Conservation (phyloP, 2,797 vertebrate species). For the Poecilia wingei region DNA sequence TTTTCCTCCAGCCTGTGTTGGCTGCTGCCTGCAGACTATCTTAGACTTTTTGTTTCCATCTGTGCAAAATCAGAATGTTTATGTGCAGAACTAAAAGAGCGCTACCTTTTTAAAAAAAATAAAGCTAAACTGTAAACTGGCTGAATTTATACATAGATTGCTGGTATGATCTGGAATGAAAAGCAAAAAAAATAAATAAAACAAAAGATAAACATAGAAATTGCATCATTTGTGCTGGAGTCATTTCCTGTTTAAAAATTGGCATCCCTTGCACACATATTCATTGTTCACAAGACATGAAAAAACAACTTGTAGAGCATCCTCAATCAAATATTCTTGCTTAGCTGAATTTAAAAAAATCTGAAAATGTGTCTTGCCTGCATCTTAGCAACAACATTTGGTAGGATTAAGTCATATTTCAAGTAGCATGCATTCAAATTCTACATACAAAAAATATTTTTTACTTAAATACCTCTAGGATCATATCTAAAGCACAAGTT, state of each 20-base stretch:
- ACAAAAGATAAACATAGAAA: no score
- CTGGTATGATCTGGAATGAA: no score
- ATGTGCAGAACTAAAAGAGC: not conserved
- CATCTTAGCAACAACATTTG: not conserved
- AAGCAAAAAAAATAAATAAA: no score
- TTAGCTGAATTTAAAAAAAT: not conserved
- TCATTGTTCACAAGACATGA: not conserved
- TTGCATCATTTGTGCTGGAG: no score
- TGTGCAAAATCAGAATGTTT: not conserved
- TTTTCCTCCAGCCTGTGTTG: not conserved
- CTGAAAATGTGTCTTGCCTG: not conserved
- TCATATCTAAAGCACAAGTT: not conserved
- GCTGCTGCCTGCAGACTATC: not conserved
- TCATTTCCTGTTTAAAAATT: no score
- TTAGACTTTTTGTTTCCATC: not conserved
- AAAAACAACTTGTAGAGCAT: not conserved
- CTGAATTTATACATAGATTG: not conserved
- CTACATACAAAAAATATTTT: not conserved
- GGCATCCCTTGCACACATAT: not conserved
- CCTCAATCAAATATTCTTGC: not conserved
- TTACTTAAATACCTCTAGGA: not conserved
- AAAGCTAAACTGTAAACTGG: not conserved
- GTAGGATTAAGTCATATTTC: not conserved
- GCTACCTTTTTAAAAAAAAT: not conserved
- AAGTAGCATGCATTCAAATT: not conserved